These are phyloP conservation scores for Hemibagrus wyckioides DNA, from an alignment of 2,113 vertebrate genomes.

Conservation along the genomic window DNA sequence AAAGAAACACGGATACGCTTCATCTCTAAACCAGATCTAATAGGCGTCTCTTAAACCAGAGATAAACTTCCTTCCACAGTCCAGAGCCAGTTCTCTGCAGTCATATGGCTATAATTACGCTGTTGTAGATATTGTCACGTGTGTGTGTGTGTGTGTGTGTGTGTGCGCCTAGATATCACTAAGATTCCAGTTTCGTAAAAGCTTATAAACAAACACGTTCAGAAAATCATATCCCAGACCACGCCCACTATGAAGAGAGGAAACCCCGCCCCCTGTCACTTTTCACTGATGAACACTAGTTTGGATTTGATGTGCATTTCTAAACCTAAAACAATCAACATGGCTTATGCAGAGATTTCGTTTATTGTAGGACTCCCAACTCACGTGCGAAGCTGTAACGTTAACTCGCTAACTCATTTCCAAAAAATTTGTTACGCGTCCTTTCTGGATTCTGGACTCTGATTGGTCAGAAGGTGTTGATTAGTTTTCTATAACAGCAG, in stretches of 20 bases:
- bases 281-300: neutral
- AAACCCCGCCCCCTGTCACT: neutral
- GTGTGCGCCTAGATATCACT: neutral
- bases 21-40: neutral
- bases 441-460: neutral
- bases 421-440: too few relatives aligned
- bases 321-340: too few relatives aligned
- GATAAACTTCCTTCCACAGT: neutral
- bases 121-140: neutral
- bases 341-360: too few relatives aligned
- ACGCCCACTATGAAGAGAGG: neutral
- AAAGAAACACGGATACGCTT: neutral
- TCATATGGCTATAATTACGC: constrained; percentile 11
- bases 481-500: too few relatives aligned
- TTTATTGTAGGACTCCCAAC: too few relatives aligned
- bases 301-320: too few relatives aligned
- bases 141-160: neutral
- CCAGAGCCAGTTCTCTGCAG: neutral
- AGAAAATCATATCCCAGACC: neutral
- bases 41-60: neutral
- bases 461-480: neutral
- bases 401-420: too few relatives aligned
- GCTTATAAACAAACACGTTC: too few relatives aligned
- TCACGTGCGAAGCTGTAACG: too few relatives aligned
- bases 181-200: neutral